Base-by-base conservation (phyloP, 2,888 invertebrate genomes). In the Caenorhabditis panamensis region DNA sequence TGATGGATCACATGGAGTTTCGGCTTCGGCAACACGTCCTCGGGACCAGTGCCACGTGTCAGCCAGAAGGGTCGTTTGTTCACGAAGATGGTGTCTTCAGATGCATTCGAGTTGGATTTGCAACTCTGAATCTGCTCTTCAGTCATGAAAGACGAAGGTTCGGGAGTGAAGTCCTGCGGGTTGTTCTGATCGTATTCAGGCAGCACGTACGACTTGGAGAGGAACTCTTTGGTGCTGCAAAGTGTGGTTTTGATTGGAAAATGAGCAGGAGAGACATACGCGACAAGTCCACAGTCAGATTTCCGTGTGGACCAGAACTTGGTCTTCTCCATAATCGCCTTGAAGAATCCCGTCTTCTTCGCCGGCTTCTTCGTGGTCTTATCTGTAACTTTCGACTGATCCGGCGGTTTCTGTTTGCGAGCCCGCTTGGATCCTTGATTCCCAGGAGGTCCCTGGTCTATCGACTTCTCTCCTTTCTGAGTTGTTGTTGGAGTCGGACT, bases 61-160 rank as follows among this genome's bases (percentile, higher is more conserved):
- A 68, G 18, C 68, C 68, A 68, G 24, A 49, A 68, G 0, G 68
- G 68, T 31, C 68, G 58, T 24, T 22, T 59, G 44, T 49, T 59
- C 0, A 68, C 4, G 20, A 68, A 68, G 0, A 68, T n/a, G 4
- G 31, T 22, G 9, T 44, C 20, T 18, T n/a, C 11, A 4, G 8
- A 16, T 16, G 8, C 24, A n/a, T 20, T 1, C 9, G 20, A 0
- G n/a, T 63, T 63, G 3, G 8, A 13, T 18, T n/a, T 24, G 16
- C 18, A n/a, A 9, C 1, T 8, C 2, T 44, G 18, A 26, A 26
- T 26, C 18, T 47, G 28, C 2, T 47, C 62, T 8, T 47, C 62
- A 18, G 22, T 13, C 8, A 47, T 26, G 28, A 28, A 31, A 2
- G 2, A 6, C 11, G 36, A 13, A 1, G 36, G 44, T 0, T 54